Conservation (phyloP, 2,797 vertebrate genomes). For the Erpetoichthys calabaricus region DNA sequence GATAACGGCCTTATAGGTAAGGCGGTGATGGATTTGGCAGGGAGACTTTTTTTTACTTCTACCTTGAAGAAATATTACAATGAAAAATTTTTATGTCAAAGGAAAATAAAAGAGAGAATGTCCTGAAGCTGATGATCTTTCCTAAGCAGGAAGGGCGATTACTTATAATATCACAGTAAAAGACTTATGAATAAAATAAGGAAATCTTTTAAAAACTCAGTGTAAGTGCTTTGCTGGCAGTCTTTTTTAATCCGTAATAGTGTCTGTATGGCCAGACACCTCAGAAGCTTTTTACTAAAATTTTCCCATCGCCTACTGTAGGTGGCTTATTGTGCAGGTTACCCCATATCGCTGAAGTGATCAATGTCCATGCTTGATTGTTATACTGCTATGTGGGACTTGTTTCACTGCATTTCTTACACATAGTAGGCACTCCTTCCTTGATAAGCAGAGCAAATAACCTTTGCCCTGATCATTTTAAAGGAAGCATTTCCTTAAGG, state of each 20-base stretch:
- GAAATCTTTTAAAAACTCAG: too few species aligned
- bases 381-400: background rate
- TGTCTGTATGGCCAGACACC: background rate
- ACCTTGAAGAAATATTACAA: slow-evolving; percentile 29
- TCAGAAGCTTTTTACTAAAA: slow-evolving; percentile 1
- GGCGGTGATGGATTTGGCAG: slow-evolving; percentile 15
- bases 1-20: slow-evolving; percentile 35
- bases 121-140: background rate
- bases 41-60: slow-evolving; percentile 36
- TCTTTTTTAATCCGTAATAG: too few species aligned
- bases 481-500: slow-evolving; percentile 19
- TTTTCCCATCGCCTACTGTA: background rate
- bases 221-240: too few species aligned
- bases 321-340: too few species aligned
- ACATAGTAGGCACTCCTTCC: slow-evolving; percentile 15
- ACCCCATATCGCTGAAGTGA: background rate
- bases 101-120: slow-evolving; percentile 17
- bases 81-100: slow-evolving; percentile 29
- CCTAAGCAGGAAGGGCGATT: too few species aligned
- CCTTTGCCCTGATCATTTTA: slow-evolving; percentile 16
- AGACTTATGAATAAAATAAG: too few species aligned
- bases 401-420: slow-evolving; percentile 13
- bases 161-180: too few species aligned
- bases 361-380: slow-evolving; percentile 1
- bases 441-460: slow-evolving; percentile 15